A percentile compares a stretch with the other conserved stretches of the same genome.
phyloP scores from a whole-genome alignment of 2,113 vertebrate species.

The Pollachius pollachius region DNA sequence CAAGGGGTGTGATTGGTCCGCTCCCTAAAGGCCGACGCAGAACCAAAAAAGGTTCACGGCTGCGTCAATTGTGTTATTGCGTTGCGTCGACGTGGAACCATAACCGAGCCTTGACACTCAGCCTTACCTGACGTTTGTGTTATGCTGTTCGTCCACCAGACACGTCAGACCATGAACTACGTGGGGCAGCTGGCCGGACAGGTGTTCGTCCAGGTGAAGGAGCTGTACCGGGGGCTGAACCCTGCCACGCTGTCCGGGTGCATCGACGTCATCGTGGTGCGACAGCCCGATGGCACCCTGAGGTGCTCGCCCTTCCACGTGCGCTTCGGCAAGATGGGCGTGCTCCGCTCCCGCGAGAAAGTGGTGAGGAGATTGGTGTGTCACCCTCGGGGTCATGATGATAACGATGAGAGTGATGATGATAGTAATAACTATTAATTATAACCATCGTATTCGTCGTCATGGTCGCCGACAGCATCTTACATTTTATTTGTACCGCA shows the following conservation, averaged over 20 bases:
- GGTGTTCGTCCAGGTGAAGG: conserved; percentile 96
- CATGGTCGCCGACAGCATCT: too few relatives aligned
- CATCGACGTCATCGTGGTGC: conserved; percentile 93
- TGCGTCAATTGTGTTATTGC: too few relatives aligned
- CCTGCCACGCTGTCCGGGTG: conserved; percentile 92
- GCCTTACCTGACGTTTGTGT: too few relatives aligned
- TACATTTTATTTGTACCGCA: too few relatives aligned
- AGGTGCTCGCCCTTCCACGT: conserved; percentile 97
- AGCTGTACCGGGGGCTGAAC: conserved; percentile 93
- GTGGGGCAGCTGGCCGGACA: conserved; percentile 95
- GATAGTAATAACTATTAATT: too few relatives aligned
- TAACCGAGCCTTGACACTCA: not conserved
- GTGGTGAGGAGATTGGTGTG: conserved; percentile 70
- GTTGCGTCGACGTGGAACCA: too few relatives aligned
- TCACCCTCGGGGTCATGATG: too few relatives aligned
- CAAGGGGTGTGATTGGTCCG: too few relatives aligned
- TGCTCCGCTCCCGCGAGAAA: conserved; percentile 93
- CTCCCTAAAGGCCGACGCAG: too few relatives aligned
- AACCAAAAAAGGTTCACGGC: too few relatives aligned
- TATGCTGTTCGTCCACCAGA: conserved; percentile 21
- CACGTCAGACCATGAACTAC: conserved; percentile 94
- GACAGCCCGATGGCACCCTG: conserved; percentile 88
- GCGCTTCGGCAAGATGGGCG: conserved; percentile 96
- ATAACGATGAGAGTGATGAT: too few relatives aligned
- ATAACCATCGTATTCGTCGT: too few relatives aligned